Evolutionary conservation across 2,888 invertebrate genomes (phyloP).

Genomic region (Rapana venosa): DNA sequence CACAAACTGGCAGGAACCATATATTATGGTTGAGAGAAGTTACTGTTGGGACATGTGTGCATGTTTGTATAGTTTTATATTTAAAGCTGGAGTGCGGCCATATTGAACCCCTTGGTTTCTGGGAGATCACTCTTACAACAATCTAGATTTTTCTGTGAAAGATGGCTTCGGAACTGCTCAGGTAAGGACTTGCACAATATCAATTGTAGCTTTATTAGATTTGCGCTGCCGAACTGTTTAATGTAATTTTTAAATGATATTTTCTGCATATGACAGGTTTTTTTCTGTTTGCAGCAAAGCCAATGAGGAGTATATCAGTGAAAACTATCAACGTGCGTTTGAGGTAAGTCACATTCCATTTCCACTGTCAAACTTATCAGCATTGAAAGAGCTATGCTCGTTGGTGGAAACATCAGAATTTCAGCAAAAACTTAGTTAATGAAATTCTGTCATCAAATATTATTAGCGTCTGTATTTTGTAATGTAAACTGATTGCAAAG

Average conservation of each 20-base stretch:
- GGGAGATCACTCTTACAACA: neutral
- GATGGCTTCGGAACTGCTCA: constrained; percentile 43
- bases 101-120: neutral
- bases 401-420: too few relatives aligned
- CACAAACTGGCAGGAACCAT: too few relatives aligned
- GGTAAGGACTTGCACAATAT: constrained; percentile 1
- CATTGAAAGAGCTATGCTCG: too few relatives aligned
- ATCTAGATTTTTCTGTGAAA: constrained; percentile 33
- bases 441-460: too few relatives aligned
- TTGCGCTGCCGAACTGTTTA: neutral
- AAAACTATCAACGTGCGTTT: constrained; percentile 70
- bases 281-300: constrained; percentile 65
- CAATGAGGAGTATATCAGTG: constrained; percentile 73
- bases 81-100: neutral
- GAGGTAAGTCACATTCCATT: constrained; percentile 58
- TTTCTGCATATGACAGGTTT: neutral
- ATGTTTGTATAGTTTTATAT: too few relatives aligned
- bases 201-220: neutral
- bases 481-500: too few relatives aligned
- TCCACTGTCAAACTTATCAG: too few relatives aligned
- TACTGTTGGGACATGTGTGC: too few relatives aligned
- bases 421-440: too few relatives aligned
- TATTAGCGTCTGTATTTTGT: too few relatives aligned
- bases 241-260: constrained; percentile 12
- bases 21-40: too few relatives aligned